Percentiles rank a stretch among this genome's conserved stretches.
Evolutionary conservation across 2,113 vertebrate species (phyloP).

Genomic region (Prinia subflava): DNA sequence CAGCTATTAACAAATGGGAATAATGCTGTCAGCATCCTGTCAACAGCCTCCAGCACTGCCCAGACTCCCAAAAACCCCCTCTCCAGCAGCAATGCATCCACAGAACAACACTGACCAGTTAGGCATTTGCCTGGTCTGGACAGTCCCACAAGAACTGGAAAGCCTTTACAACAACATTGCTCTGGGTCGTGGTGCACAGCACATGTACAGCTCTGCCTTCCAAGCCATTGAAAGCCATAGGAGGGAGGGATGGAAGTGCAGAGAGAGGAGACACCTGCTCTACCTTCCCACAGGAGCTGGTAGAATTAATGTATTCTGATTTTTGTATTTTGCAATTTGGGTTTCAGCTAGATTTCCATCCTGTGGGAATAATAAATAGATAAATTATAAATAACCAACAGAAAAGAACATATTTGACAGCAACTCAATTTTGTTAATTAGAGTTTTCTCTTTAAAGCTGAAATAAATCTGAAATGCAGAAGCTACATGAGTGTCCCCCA

Average conservation of each 20-base stretch:
- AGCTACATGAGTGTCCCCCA: neutral
- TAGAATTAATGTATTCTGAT: neutral
- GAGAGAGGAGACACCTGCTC: neutral
- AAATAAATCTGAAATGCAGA: neutral
- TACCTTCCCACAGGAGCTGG: neutral
- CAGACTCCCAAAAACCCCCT: neutral
- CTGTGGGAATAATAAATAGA: neutral
- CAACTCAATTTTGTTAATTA: neutral
- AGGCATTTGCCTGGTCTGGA: neutral
- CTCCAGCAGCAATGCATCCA: neutral
- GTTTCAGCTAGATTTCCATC: neutral
- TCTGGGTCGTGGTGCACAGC: rapidly evolving
- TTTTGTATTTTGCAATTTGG: neutral
- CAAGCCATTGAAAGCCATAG: rapidly evolving
- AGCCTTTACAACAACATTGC: neutral
- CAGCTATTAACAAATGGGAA: neutral
- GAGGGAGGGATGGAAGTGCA: neutral
- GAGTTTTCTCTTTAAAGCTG: neutral
- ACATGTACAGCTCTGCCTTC: neutral
- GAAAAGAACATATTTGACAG: neutral
- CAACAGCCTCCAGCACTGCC: neutral
- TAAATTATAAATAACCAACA: neutral
- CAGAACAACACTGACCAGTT: neutral
- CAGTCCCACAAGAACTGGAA: neutral
- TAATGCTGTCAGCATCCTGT: neutral